Base-by-base conservation (phyloP, 2,888 invertebrate species). In the Scrobipalpa costella region DNA sequence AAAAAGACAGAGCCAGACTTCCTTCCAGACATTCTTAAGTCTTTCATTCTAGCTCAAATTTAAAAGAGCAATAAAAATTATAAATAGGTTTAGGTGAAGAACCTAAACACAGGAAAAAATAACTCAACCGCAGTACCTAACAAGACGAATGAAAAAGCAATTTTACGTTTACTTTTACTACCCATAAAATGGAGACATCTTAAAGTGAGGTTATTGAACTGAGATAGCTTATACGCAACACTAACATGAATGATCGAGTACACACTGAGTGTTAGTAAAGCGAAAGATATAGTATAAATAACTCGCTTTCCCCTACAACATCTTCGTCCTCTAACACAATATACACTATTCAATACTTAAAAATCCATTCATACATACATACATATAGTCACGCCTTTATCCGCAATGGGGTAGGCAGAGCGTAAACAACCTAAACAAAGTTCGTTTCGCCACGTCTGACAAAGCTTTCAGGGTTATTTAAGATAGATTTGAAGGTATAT, bases 151-250 rank as follows among this genome's bases (percentile, higher is more conserved):
- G 68, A 69, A 71, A 71, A 70, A 72, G 66, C 67, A 66, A 71
- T 73, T 75, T 74, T 69, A 74, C 67, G 73, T 71, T 69, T 67
- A 69, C 66, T 74, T 78, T 78, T 75, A 80, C 72, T 73, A 68
- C 64, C 49, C 74, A 73, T 79, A 77, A 79, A 74, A 66, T 50
- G 63, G 62, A 64, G 64, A 67, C 67, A 66, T 67, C 63, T 65
- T 69, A 67, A 67, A 69, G 66, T 65, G 69, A 27, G 66, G 71
- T 64, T 69, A 68, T 63, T 57, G 72, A 69, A 67, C 72, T 62
- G 57, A 19, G 55, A 57, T 62, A 15, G 3, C 34, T 52, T 27
- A 27, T 34, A 57, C 57, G 11, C 17, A 34, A 57, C 15, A 34
- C 36, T 15, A 36, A 57, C 11, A 36, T 36, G 34, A 17, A 57